Base-by-base conservation (phyloP, 2,113 vertebrate genomes). In the Mustela nigripes region DNA sequence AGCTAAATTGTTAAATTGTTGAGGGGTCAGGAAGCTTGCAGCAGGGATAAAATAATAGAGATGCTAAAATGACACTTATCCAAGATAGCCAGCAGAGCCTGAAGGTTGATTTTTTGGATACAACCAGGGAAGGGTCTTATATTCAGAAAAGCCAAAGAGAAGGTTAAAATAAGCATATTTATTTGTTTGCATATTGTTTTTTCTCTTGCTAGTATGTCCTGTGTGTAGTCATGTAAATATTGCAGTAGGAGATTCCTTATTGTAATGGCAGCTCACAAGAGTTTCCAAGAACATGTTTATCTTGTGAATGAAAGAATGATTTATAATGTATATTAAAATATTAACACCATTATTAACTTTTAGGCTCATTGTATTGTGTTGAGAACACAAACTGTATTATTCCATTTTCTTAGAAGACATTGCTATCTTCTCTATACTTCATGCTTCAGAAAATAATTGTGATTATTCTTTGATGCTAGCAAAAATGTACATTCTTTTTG, bases 361-460 rank as follows among this genome's bases (percentile, higher is more conserved):
- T 76, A 63, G 10, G 2, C 74, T 65, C 31, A 56, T 48, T 74
- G 0, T 89, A 78, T 48, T 95, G 26, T 74, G 2, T 39, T 85
- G 9, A 28, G 31, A 82, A 31, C 12, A 71, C 21, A 2, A 63
- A 86, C 1, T 92, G 0, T 4, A 48, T 83, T 76, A 26, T 91
- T 92, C 21, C 36, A 21, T 33, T 84, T 95, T 81, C 73, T 94
- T 60, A 81, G 14, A 85, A 76, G 18, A 80, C 8, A 67, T 60
- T 33, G 22, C 24, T 71, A 11, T 94, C 1, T 81, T 81, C 21
- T 89, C 92, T 78, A 36, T n/a, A 63, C 10, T 33, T 69, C 33
- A 33, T 33, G 67, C 33, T 33, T 80, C 74, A 45, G 87, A 78
- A 94, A 85, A 88, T 83, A 91, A 67, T 88, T 83, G 11, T 88